Conservation (phyloP, 64 coral and sea anemone species). For the Montipora capricornis region DNA sequence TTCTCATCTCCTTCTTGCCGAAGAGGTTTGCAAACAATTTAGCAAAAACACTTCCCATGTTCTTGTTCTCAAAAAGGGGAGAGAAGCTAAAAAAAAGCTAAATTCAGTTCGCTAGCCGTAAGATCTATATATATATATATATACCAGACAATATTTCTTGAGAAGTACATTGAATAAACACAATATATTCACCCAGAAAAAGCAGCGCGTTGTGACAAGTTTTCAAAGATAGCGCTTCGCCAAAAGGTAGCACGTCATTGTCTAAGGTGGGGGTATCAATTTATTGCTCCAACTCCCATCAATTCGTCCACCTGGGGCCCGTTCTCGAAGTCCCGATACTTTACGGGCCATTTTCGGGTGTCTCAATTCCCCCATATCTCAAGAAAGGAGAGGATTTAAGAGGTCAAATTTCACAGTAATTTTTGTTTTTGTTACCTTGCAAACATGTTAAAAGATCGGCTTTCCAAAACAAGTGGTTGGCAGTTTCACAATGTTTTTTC, state of each 20-base stretch:
- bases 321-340: no score
- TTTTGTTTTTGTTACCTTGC: no score
- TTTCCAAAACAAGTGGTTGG: no score
- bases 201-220: background rate
- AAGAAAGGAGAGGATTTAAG: no score
- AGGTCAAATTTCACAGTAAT: no score
- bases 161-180: background rate
- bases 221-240: slow-evolving; percentile 65
- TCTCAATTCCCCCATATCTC: no score
- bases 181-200: background rate
- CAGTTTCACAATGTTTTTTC: no score
- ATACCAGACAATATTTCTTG: background rate
- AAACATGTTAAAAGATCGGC: no score
- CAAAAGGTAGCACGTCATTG: slow-evolving; percentile 78
- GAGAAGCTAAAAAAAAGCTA: background rate
- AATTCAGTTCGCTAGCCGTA: no score
- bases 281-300: background rate
- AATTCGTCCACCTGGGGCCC: no score
- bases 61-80: background rate
- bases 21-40: slow-evolving; percentile 53
- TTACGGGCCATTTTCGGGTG: no score
- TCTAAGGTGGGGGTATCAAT: slow-evolving; percentile 65
- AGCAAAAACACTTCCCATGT: slow-evolving; percentile 48
- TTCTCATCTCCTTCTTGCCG: slow-evolving; percentile 80
- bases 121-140: no score